Conservation (phyloP, 2,113 vertebrate genomes). For the Pimephales promelas region DNA sequence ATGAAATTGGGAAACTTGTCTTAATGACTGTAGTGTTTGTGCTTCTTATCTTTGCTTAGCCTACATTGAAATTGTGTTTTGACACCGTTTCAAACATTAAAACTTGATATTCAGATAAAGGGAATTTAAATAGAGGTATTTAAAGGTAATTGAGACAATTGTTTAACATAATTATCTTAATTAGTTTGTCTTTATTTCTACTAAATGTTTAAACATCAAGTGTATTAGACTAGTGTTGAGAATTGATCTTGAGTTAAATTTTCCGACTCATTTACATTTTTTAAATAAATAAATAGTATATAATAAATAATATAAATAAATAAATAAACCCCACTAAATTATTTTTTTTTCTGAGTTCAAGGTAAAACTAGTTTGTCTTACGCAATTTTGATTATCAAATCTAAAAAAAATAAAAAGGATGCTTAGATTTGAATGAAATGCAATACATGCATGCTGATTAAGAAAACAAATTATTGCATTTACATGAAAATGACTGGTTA, state of each 20-base stretch:
- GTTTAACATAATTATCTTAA: not conserved
- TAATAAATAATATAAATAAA: too few relatives aligned
- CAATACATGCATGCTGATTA: not conserved
- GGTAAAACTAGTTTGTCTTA: not conserved
- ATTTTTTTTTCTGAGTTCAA: not conserved
- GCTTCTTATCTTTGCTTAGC: not conserved
- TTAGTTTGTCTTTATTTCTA: not conserved
- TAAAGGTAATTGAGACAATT: not conserved
- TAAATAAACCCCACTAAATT: too few relatives aligned
- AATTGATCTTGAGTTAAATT: not conserved
- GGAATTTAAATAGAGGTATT: not conserved
- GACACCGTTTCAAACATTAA: not conserved
- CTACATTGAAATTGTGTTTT: too few relatives aligned
- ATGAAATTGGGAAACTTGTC: not conserved
- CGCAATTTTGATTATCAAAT: too few relatives aligned
- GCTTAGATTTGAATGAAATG: not conserved
- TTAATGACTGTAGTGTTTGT: not conserved
- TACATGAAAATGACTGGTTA: not conserved
- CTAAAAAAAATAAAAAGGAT: too few relatives aligned
- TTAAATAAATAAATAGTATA: too few relatives aligned
- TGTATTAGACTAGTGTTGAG: not conserved
- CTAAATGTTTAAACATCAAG: not conserved
- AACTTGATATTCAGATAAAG: not conserved
- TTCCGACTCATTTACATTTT: not conserved
- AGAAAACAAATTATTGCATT: not conserved